Percentiles rank a stretch among this genome's conserved stretches.
phyloP scores from a whole-genome alignment of 2,797 vertebrate species.

The Simalia tracyae region DNA sequence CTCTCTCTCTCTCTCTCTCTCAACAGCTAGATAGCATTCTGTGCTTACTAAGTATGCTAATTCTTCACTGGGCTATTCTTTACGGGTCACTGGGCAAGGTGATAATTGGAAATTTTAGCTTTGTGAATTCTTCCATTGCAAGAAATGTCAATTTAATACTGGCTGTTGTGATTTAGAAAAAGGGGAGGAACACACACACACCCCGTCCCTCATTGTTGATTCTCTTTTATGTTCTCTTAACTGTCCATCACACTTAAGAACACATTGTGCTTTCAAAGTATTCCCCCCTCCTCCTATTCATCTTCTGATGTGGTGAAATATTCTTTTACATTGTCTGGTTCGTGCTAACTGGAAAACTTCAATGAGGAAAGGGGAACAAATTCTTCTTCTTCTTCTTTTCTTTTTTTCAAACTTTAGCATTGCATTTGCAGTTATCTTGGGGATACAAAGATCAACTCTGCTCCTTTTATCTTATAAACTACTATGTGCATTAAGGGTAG shows the following conservation, averaged over 20 bases:
- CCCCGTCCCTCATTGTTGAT: neutral
- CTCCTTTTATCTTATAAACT: no score
- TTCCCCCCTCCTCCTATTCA: neutral
- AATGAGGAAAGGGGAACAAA: neutral
- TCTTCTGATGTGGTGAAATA: neutral
- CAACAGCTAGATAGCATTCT: neutral
- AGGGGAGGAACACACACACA: neutral
- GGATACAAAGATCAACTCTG: neutral
- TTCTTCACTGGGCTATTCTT: neutral
- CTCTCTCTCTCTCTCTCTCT: no score
- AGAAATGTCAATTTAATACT: neutral
- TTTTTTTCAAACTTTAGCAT: neutral
- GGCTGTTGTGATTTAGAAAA: neutral
- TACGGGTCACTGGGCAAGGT: neutral
- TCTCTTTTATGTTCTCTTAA: slow-evolving; percentile 29
- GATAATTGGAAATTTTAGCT: slow-evolving; percentile 15
- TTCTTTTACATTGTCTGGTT: neutral
- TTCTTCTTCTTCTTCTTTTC: no score
- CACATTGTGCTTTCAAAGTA: neutral
- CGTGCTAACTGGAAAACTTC: slow-evolving; percentile 26
- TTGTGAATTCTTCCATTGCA: neutral
- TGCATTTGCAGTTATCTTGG: neutral
- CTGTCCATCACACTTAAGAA: slow-evolving; percentile 9
- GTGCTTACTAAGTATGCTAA: neutral
- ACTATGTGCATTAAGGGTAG: no score